Evolutionary conservation across 2,797 vertebrate species (phyloP).

Genomic region (Muraenolepis orangiensis): DNA sequence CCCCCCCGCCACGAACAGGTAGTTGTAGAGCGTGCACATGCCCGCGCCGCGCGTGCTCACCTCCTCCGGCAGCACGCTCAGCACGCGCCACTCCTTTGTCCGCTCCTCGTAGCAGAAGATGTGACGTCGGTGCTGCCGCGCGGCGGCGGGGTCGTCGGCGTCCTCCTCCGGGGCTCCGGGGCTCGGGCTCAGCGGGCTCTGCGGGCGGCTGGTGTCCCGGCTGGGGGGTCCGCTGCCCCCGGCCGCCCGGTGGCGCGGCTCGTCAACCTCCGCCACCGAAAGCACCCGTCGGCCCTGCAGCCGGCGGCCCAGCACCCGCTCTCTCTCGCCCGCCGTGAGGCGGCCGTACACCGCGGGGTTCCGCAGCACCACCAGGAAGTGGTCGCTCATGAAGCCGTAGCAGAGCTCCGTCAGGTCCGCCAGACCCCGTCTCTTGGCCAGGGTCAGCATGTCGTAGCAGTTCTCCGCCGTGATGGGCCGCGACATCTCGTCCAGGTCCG

Average conservation of each 20-base stretch:
- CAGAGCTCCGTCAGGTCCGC: constrained; percentile 87
- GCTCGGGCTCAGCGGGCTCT: constrained; percentile 81
- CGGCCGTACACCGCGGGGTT: constrained; percentile 89
- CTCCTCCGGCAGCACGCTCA: constrained; percentile 88
- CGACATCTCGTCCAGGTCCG: constrained; percentile 87
- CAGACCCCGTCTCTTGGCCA: constrained; percentile 91
- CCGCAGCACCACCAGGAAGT: constrained; percentile 89
- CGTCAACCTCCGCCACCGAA: constrained; percentile 86
- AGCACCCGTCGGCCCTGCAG: constrained; percentile 82
- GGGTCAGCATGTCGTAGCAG: constrained; percentile 88
- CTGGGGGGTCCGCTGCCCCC: constrained; percentile 84
- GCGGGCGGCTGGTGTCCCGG: constrained; percentile 84
- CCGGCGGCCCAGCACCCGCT: constrained; percentile 87
- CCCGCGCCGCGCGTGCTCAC: constrained; percentile 88
- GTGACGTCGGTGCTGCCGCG: constrained; percentile 54
- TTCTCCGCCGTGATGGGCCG: constrained; percentile 84
- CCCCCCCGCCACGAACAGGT: constrained; percentile 94
- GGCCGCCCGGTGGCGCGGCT: constrained; percentile 81
- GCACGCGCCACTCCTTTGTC: constrained; percentile 80
- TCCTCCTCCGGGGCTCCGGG: constrained; percentile 84
- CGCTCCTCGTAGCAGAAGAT: constrained; percentile 81
- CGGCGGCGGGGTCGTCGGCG: too few relatives aligned
- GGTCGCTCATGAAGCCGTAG: constrained; percentile 94
- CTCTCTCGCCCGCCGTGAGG: constrained; percentile 88
- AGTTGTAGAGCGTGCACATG: constrained; percentile 93